These are phyloP conservation scores for Xenentodon cancila DNA, from an alignment of 2,797 vertebrate species.

Conservation along the genomic window DNA sequence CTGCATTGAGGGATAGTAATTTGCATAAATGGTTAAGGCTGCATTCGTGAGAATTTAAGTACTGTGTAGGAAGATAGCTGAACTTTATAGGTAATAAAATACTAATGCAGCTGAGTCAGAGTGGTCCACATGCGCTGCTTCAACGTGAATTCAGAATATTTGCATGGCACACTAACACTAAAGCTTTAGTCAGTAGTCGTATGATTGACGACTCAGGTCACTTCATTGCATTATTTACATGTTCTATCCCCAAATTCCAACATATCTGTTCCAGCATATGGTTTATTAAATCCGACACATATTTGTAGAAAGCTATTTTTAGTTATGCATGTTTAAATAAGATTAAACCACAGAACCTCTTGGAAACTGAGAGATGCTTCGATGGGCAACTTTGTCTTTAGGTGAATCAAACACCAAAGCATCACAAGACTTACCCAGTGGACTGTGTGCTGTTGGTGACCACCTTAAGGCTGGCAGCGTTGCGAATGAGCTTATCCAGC, in stretches of 20 bases:
- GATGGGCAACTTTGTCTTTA: background rate
- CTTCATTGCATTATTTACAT: conserved; percentile 29
- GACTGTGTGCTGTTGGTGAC: conserved; percentile 93
- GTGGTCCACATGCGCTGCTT: conserved; percentile 29
- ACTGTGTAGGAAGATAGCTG: conserved; percentile 29
- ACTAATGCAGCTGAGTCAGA: conserved; percentile 45
- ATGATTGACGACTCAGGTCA: conserved; percentile 11
- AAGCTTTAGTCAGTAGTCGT: conserved; percentile 5
- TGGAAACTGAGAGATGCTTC: background rate
- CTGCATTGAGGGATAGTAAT: conserved; percentile 52
- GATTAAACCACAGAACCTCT: background rate
- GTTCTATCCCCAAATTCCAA: conserved; percentile 11
- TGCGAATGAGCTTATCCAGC: conserved; percentile 97
- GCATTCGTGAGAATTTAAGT: conserved; percentile 33
- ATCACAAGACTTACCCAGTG: conserved; percentile 86
- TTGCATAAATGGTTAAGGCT: conserved; percentile 47
- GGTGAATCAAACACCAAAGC: background rate
- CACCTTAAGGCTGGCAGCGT: conserved; percentile 97
- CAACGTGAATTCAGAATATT: conserved; percentile 45
- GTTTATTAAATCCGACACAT: conserved; percentile 11
- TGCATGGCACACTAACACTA: conserved; percentile 29
- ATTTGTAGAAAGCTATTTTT: background rate
- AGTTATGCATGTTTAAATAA: no score
- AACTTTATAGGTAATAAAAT: conserved; percentile 21
- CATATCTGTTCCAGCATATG: conserved; percentile 14